Evolutionary conservation across 2,888 invertebrate genomes (phyloP).

Genomic region (Prosapia bicincta): DNA sequence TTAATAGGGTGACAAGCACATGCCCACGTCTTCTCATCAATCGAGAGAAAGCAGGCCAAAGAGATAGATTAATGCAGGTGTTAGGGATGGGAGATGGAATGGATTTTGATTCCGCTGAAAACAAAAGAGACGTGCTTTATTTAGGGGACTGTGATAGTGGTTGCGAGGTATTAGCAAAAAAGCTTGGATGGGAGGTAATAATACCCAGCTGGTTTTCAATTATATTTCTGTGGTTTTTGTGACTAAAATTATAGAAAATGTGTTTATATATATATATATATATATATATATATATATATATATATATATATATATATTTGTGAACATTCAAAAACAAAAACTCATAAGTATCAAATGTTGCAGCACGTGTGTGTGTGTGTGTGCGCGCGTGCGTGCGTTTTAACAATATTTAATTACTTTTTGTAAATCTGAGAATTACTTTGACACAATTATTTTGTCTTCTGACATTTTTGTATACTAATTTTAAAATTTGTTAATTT

Average conservation of each 20-base stretch:
- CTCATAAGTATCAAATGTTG: background rate
- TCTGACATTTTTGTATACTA: no score
- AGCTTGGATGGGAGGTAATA: conserved; percentile 75
- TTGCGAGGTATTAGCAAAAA: conserved; percentile 66
- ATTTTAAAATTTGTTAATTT: no score
- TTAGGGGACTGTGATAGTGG: conserved; percentile 83
- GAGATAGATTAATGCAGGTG: conserved; percentile 45
- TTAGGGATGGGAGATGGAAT: conserved; percentile 57
- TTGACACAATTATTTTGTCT: no score
- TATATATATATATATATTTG: no score
- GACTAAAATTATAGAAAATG: background rate
- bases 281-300: no score
- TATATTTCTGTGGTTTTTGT: background rate
- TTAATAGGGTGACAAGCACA: conserved; percentile 58
- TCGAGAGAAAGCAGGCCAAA: conserved; percentile 66
- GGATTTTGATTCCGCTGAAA: conserved; percentile 61
- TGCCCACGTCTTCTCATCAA: conserved; percentile 86
- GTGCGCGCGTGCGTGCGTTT: no score
- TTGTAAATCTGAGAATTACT: no score
- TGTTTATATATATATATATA: background rate
- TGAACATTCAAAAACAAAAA: background rate
- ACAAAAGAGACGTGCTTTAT: conserved; percentile 71
- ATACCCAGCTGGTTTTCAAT: background rate
- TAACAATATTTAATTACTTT: no score
- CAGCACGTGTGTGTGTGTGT: no score